phyloP scores from a whole-genome alignment of 1,140 invertebrate species.

The Drosophila jambulina region DNA sequence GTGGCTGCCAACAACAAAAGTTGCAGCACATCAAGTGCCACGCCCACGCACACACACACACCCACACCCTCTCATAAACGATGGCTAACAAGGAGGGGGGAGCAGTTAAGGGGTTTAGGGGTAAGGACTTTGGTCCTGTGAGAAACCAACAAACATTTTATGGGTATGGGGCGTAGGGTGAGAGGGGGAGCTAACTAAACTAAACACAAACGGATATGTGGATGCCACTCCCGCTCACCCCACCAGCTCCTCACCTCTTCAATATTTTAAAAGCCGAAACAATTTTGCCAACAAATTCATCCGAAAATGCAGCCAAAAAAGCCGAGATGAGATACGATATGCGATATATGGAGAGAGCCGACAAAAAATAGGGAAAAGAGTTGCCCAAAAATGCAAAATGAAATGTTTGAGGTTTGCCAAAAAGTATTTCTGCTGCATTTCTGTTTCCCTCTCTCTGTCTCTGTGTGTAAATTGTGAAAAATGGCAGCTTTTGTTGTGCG shows the following conservation, averaged over 20 bases:
- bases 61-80: constrained; percentile 39
- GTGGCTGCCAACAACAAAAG: constrained; percentile 62
- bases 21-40: constrained; percentile 55
- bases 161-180: neutral
- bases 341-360: neutral
- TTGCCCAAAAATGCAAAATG: constrained; percentile 56
- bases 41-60: constrained; percentile 30
- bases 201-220: constrained; percentile 46
- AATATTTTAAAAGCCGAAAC: constrained; percentile 74
- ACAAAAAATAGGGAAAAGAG: constrained; percentile 5
- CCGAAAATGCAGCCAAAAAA: constrained; percentile 44
- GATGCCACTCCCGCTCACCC: neutral
- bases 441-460: neutral
- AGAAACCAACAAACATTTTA: constrained; percentile 47
- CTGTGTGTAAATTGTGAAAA: constrained; percentile 56
- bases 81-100: constrained; percentile 43
- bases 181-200: constrained; percentile 40
- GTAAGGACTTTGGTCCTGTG: constrained; percentile 8
- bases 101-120: neutral
- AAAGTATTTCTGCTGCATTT: constrained; percentile 72
- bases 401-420: constrained; percentile 80
- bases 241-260: constrained; percentile 12
- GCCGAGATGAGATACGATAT: constrained; percentile 26
- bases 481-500: constrained; percentile 20
- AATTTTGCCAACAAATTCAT: constrained; percentile 73